Conservation (phyloP, 1,140 invertebrate species). For the Brachionus manjavacas region DNA sequence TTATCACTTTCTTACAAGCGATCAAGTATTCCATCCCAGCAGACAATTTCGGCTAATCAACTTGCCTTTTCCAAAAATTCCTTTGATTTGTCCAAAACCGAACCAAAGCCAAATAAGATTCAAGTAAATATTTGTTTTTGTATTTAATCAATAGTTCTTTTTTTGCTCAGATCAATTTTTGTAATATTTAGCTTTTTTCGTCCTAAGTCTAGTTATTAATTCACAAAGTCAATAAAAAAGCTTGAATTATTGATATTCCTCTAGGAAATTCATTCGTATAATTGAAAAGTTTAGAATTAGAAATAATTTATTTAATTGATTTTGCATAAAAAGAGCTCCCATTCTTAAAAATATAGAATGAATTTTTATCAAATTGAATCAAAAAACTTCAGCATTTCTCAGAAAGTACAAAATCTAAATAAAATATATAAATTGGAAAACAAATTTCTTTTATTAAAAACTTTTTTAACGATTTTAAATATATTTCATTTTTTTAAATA, state of each 20-base stretch:
- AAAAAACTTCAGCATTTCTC: too few relatives aligned
- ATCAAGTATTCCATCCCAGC: background rate
- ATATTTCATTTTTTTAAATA: too few relatives aligned
- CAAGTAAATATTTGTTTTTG: constrained; percentile 17
- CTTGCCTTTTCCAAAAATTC: background rate
- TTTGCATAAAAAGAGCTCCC: background rate
- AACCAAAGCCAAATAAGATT: background rate
- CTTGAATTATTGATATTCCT: background rate
- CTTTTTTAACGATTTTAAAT: too few relatives aligned
- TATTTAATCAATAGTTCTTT: background rate
- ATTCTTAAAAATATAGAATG: background rate
- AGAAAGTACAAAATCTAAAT: background rate
- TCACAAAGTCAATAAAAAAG: background rate
- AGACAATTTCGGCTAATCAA: background rate
- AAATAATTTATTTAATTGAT: background rate
- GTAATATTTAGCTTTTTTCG: background rate
- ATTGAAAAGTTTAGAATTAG: background rate
- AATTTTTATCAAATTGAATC: background rate
- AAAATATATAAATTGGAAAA: background rate
- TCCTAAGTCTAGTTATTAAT: background rate
- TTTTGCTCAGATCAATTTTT: background rate
- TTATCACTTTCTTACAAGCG: background rate
- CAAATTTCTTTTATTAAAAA: too few relatives aligned
- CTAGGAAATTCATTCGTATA: background rate
- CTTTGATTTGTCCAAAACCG: background rate